Evolutionary conservation across 2,113 vertebrate species (phyloP), one percentile per base, ranked within the genome.

Genomic region (Orcinus orca): DNA sequence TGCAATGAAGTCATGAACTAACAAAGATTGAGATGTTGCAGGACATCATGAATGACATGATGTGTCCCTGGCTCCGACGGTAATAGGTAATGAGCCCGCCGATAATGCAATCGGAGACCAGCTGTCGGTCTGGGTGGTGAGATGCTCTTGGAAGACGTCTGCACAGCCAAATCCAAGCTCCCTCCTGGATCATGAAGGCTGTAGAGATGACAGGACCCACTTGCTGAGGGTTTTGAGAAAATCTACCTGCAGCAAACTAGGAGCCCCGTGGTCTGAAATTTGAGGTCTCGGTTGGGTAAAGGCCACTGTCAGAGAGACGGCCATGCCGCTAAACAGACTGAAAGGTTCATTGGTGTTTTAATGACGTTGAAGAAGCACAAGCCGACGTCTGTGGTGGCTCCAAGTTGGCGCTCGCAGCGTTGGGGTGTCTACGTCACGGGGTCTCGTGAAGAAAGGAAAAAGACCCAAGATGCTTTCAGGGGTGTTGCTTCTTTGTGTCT

Each of bases 331-430:
- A 6, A 31, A 17, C 44, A 73, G 71, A 13, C 20, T 2, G 13
- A 8, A 31, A 17, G 21, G 21, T 2, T 5, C 1, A 18, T 8
- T 6, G 68, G 25, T 0, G 0, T 58, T 33, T 7, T 5, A 2
- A 14, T 5, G 18, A 14, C 8, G 0, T 12, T 41, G 3, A 6
- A 31, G 55, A 18, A 68, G 20, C 23, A 8, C 3, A 14, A 15
- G 12, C 62, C 1, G 0, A 53, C 15, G 86, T 25, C 5, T n/a
- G 8, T 2, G 6, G 44, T 5, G 2, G n/a, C 1, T 17, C 13
- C 31, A 0, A 0, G 3, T 9, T 0, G 5, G 50, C n/a, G 23
- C 55, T 68, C 9, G 0, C 6, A 0, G n/a, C 6, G 1, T n/a
- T 12, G 4, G 31, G 17, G 21, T 33, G 6, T 74, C 2, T 12